These are phyloP conservation scores for Aptenodytes forsteri DNA, from an alignment of 2,113 vertebrate genomes.

Conservation along the genomic window DNA sequence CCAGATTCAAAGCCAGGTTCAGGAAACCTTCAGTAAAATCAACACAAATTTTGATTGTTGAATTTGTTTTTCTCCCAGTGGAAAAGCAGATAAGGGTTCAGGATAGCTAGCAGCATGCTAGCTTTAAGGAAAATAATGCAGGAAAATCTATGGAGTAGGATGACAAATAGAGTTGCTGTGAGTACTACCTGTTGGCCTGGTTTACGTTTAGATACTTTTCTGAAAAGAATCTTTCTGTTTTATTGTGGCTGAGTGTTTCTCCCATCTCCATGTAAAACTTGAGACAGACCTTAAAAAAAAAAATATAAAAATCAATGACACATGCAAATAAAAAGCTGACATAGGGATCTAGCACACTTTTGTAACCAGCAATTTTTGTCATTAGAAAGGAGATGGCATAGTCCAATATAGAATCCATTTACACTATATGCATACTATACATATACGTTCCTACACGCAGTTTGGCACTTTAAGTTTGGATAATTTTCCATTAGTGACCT, in stretches of 20 bases:
- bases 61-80: background rate
- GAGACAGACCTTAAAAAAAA: background rate
- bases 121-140: background rate
- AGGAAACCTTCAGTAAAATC: background rate
- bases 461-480: background rate
- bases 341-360: background rate
- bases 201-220: background rate
- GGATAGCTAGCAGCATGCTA: background rate
- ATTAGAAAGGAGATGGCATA: background rate
- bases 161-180: background rate
- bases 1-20: background rate
- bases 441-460: background rate
- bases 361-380: background rate
- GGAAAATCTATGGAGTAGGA: background rate
- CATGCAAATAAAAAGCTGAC: background rate
- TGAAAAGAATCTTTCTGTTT: background rate
- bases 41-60: background rate
- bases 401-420: background rate
- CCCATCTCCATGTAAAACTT: background rate
- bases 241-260: background rate
- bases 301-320: background rate
- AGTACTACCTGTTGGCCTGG: background rate
- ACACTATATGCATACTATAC: background rate
- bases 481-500: background rate
- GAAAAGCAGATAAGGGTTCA: background rate